A percentile compares a stretch with the other conserved stretches of the same genome.
Evolutionary conservation across 2,888 invertebrate species (phyloP).

Genomic region (Vannuccia rotundouncinata): DNA sequence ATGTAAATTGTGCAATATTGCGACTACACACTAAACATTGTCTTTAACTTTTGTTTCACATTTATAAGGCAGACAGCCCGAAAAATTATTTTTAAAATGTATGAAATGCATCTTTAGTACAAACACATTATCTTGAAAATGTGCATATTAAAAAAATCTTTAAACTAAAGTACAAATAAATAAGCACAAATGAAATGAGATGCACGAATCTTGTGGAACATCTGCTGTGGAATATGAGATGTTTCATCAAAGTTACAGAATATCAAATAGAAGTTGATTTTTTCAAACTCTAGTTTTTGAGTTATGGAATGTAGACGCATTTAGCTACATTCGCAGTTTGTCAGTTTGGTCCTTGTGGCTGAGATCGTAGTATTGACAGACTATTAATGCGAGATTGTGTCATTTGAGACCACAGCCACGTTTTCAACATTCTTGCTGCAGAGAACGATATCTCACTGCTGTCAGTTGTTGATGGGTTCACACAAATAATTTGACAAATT

Average conservation of each 20-base stretch:
- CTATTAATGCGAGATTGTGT: background rate
- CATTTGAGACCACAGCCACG: background rate
- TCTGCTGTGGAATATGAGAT: background rate
- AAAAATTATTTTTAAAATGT: background rate
- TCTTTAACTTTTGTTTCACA: background rate
- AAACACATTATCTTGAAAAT: too few relatives aligned
- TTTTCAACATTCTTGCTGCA: background rate
- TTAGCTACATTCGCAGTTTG: background rate
- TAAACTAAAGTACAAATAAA: background rate
- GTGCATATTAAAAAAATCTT: background rate
- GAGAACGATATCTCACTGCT: background rate
- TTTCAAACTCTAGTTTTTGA: background rate
- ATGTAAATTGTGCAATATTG: background rate
- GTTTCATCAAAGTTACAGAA: background rate
- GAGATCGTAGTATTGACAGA: background rate
- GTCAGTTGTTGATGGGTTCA: background rate
- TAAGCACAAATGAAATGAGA: background rate
- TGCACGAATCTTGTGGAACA: background rate
- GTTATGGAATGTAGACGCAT: background rate
- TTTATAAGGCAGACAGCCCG: background rate
- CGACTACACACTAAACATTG: background rate
- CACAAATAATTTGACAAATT: background rate
- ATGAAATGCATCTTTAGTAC: too few relatives aligned
- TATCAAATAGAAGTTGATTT: background rate
- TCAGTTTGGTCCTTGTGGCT: background rate